Evolutionary conservation across 2,113 vertebrate species (phyloP).

Genomic region (Synodontis membranacea): DNA sequence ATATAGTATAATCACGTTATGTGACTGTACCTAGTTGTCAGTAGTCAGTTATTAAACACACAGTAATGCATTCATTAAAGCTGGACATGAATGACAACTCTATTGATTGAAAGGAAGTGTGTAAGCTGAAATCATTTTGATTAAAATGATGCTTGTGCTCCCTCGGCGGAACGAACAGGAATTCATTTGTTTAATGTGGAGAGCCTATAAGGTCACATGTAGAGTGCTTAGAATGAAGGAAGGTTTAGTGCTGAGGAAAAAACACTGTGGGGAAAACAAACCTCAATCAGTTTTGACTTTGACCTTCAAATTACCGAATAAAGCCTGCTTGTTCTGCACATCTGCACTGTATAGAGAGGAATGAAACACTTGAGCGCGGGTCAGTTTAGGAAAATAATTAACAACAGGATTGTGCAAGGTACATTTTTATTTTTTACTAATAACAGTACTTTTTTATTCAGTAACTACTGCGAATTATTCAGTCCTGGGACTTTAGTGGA

Average conservation of each 20-base stretch:
- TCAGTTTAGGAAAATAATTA: too few species aligned
- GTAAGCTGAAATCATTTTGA: slow-evolving; percentile 53
- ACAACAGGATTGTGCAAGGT: too few species aligned
- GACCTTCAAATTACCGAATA: background rate
- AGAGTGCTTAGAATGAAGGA: slow-evolving; percentile 29
- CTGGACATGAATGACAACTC: slow-evolving; percentile 5
- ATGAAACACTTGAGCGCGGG: too few species aligned
- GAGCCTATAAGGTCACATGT: slow-evolving; percentile 36
- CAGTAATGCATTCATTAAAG: slow-evolving; percentile 37
- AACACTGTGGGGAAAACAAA: background rate
- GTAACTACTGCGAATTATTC: too few species aligned
- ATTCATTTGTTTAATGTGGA: slow-evolving; percentile 63
- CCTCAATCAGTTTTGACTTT: background rate
- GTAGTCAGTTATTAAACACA: slow-evolving; percentile 8
- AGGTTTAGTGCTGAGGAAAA: slow-evolving; percentile 27
- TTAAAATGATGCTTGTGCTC: slow-evolving; percentile 53
- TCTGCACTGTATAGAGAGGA: background rate
- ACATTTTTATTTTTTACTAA: too few species aligned
- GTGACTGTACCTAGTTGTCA: background rate
- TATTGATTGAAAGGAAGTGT: slow-evolving; percentile 47
- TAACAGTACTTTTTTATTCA: too few species aligned
- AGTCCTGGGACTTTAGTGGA: too few species aligned
- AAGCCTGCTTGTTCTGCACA: background rate
- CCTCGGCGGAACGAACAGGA: slow-evolving; percentile 55
- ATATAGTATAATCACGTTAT: background rate